Evolutionary conservation across 1,140 invertebrate species (phyloP).

Genomic region (Drosophila pachea): DNA sequence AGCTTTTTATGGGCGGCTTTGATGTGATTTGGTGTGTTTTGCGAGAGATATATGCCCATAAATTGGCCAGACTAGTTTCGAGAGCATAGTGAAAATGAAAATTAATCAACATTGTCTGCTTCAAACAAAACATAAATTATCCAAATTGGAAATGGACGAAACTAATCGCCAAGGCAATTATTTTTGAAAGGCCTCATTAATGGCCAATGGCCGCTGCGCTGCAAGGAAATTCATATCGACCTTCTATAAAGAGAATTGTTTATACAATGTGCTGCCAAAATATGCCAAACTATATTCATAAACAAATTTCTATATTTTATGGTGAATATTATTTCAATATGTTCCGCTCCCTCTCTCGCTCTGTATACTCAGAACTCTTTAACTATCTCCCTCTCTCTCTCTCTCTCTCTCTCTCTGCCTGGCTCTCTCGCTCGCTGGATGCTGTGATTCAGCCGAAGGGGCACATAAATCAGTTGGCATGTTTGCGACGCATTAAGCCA

Average conservation of each 20-base stretch:
- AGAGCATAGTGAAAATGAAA: neutral
- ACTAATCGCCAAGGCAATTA: constrained; percentile 55
- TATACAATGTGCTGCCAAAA: constrained; percentile 60
- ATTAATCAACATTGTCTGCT: neutral
- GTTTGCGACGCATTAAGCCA: constrained; percentile 56
- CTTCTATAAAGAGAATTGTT: constrained; percentile 49
- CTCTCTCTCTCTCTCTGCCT: neutral
- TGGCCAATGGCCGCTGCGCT: constrained; percentile 26
- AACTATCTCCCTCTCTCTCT: neutral
- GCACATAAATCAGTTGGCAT: constrained; percentile 63
- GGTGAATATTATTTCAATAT: constrained; percentile 46
- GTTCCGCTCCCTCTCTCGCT: neutral
- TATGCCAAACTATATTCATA: constrained; percentile 49
- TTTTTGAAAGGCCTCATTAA: constrained; percentile 60
- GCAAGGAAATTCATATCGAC: constrained; percentile 38
- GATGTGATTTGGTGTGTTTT: neutral
- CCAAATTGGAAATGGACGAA: constrained; percentile 18
- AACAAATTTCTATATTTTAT: constrained; percentile 56
- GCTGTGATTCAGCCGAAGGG: constrained; percentile 19
- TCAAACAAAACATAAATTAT: constrained; percentile 13
- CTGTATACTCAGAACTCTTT: neutral
- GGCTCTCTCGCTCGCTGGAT: neutral
- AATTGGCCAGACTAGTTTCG: constrained; percentile 13
- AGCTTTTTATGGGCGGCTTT: constrained; percentile 54
- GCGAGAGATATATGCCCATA: constrained; percentile 31